phyloP scores from a whole-genome alignment of 2,113 vertebrate genomes.

The Rutilus rutilus region DNA sequence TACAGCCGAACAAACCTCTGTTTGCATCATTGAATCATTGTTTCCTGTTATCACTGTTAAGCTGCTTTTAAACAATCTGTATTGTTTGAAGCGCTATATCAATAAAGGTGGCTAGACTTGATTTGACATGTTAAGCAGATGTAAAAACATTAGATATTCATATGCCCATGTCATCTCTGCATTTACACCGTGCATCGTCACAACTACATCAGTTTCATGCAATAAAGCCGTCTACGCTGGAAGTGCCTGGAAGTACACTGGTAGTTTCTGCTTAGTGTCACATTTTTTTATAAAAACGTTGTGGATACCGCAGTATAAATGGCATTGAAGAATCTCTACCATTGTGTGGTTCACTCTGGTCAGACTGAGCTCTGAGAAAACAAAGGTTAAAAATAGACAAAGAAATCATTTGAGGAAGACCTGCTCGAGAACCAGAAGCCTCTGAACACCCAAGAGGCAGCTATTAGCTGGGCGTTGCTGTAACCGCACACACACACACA shows the following conservation, averaged over 20 bases:
- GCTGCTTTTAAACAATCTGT: too few species aligned
- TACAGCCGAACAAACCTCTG: too few species aligned
- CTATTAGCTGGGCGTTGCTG: constrained; percentile 12
- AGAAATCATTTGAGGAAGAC: neutral
- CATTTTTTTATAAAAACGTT: neutral
- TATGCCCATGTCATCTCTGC: neutral
- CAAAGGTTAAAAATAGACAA: neutral
- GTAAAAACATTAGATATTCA: neutral
- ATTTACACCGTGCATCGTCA: neutral
- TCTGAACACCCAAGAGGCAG: constrained; percentile 30
- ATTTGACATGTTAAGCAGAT: neutral
- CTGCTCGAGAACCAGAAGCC: neutral
- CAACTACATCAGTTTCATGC: neutral
- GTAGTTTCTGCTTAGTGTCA: neutral
- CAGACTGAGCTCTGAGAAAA: neutral
- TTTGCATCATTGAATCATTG: too few species aligned
- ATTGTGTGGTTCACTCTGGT: neutral
- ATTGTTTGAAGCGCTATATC: too few species aligned
- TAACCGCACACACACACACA: constrained; percentile 37
- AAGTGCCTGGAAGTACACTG: neutral
- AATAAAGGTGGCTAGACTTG: too few species aligned
- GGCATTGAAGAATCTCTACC: neutral
- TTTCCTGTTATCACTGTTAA: too few species aligned
- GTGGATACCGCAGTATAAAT: neutral
- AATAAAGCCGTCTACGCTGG: neutral